Percentiles rank a stretch among this genome's conserved stretches.
Evolutionary conservation across 2,113 vertebrate genomes (phyloP).

Genomic region (Alosa alosa): DNA sequence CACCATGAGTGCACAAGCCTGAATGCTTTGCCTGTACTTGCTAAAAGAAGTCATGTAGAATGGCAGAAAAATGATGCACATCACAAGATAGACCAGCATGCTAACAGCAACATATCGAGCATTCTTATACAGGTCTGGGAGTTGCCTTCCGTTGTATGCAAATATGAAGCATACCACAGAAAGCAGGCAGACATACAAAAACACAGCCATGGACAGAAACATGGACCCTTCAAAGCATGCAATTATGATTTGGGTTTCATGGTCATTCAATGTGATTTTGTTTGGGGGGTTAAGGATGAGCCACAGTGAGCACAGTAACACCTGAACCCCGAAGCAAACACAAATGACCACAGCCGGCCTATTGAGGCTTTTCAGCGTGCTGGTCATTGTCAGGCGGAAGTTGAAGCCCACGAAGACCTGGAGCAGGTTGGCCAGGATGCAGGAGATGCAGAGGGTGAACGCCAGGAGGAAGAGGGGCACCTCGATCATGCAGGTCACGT

Average conservation of each 20-base stretch:
- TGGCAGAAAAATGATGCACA: slow-evolving; percentile 79
- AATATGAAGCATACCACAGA: slow-evolving; percentile 54
- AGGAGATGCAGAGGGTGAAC: slow-evolving; percentile 60
- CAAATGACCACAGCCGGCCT: slow-evolving; percentile 40
- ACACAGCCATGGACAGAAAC: slow-evolving; percentile 31
- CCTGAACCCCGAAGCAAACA: slow-evolving; percentile 46
- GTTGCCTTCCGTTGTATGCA: slow-evolving; percentile 51
- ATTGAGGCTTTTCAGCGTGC: slow-evolving; percentile 52
- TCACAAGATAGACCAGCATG: slow-evolving; percentile 58
- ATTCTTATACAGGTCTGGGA: slow-evolving; percentile 68
- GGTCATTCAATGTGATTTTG: fast-evolving
- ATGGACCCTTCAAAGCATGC: slow-evolving; percentile 27
- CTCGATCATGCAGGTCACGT: slow-evolving; percentile 21
- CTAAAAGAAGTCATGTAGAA: slow-evolving; percentile 69
- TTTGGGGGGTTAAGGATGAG: slow-evolving; percentile 13
- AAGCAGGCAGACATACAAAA: slow-evolving; percentile 51
- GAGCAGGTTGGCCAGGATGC: slow-evolving; percentile 62
- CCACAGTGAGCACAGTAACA: slow-evolving; percentile 53
- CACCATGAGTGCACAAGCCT: slow-evolving; percentile 78
- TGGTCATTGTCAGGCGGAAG: slow-evolving; percentile 31
- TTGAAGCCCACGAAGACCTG: slow-evolving; percentile 61
- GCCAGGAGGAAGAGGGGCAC: slow-evolving; percentile 54
- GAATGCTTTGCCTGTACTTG: slow-evolving; percentile 71
- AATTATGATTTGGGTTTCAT: background rate
- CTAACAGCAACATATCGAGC: slow-evolving; percentile 49